These are phyloP conservation scores for Pterostichus niger DNA, from an alignment of 2,888 invertebrate species.

Conservation along the genomic window DNA sequence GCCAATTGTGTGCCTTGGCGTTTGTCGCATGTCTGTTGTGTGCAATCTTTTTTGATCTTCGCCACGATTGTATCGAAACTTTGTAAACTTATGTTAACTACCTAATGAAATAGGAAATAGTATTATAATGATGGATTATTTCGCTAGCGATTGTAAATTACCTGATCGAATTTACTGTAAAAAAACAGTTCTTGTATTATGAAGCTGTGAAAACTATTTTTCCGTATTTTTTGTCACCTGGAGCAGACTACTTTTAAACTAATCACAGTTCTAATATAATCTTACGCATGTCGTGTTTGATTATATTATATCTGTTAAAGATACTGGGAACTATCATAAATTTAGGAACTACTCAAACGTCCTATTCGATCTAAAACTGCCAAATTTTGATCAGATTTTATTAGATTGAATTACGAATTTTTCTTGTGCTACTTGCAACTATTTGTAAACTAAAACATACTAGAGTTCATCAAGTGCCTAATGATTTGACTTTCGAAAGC, in stretches of 20 bases:
- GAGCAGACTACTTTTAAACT: slow-evolving; percentile 24
- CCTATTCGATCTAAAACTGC: slow-evolving; percentile 48
- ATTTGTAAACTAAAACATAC: slow-evolving; percentile 33
- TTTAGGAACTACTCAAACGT: slow-evolving; percentile 30
- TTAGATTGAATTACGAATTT: slow-evolving; percentile 32
- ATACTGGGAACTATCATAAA: slow-evolving; percentile 44
- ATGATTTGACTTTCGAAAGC: slow-evolving; percentile 34
- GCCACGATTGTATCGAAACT: slow-evolving; percentile 64
- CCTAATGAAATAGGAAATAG: slow-evolving; percentile 40
- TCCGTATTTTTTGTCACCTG: slow-evolving; percentile 48
- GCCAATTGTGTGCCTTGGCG: slow-evolving; percentile 65
- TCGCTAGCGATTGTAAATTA: slow-evolving; percentile 20
- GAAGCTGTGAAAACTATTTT: slow-evolving; percentile 6
- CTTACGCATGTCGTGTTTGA: background rate
- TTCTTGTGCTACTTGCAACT: slow-evolving; percentile 23
- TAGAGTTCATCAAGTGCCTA: slow-evolving; percentile 55
- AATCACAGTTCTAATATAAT: slow-evolving; percentile 13
- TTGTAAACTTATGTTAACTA: slow-evolving; percentile 43
- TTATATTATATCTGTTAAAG: slow-evolving; percentile 8
- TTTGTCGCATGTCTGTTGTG: slow-evolving; percentile 64
- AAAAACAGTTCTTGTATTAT: slow-evolving; percentile 22
- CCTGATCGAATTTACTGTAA: slow-evolving; percentile 40
- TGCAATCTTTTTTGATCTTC: slow-evolving; percentile 60
- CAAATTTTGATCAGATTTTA: slow-evolving; percentile 35
- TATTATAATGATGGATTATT: slow-evolving; percentile 8